Evolutionary conservation across 2,113 vertebrate species (phyloP).

Genomic region (Seriola aureovittata): DNA sequence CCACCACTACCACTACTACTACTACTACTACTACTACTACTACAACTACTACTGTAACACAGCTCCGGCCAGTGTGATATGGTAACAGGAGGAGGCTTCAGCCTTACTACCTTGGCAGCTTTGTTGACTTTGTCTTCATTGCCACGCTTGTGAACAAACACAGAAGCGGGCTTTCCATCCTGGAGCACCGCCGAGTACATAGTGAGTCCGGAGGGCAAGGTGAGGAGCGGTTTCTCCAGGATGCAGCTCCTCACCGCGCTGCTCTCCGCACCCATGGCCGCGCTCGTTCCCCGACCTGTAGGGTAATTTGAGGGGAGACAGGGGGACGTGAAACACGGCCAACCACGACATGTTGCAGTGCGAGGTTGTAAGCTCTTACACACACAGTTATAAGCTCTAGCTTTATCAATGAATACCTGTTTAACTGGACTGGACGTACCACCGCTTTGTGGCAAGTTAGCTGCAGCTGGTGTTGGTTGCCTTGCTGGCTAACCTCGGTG

Average conservation of each 20-base stretch:
- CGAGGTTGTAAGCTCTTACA: background rate
- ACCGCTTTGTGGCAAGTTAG: conserved; percentile 32
- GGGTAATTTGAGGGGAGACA: background rate
- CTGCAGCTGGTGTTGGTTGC: conserved; percentile 26
- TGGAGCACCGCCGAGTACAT: conserved; percentile 89
- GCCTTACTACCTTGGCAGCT: conserved; percentile 88
- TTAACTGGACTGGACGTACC: background rate
- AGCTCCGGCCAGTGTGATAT: too few species aligned
- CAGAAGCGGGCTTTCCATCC: conserved; percentile 89
- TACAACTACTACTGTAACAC: too few species aligned
- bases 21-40: too few species aligned
- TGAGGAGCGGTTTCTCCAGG: conserved; percentile 86
- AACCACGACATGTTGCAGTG: background rate
- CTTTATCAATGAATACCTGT: conserved; percentile 39
- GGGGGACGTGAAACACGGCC: background rate
- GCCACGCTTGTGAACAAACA: conserved; percentile 93
- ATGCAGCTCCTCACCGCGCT: conserved; percentile 89
- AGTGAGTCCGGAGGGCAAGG: conserved; percentile 87
- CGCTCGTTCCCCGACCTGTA: conserved; percentile 7
- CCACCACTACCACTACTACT: too few species aligned
- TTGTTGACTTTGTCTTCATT: conserved; percentile 95
- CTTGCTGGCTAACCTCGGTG: conserved; percentile 59
- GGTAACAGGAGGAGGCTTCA: background rate
- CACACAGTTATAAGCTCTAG: rapidly evolving
- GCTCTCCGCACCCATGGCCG: conserved; percentile 94